Evolutionary conservation across 2,888 invertebrate species (phyloP).

Genomic region (Nomada goodeniana): DNA sequence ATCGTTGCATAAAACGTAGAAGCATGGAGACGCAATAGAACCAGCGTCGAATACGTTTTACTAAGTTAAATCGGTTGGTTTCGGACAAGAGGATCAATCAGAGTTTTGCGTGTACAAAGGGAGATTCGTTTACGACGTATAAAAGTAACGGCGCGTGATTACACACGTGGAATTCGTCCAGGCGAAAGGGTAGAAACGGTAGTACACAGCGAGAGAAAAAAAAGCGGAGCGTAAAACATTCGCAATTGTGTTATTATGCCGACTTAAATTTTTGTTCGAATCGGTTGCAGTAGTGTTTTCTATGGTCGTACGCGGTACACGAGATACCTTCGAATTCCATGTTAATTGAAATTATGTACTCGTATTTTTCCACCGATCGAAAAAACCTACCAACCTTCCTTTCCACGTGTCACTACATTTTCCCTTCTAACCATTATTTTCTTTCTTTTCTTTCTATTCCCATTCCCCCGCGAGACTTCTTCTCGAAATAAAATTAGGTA

Average conservation of each 20-base stretch:
- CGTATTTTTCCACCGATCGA: background rate
- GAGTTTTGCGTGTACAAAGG: conserved; percentile 14
- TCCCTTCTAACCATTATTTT: background rate
- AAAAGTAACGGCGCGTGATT: conserved; percentile 8
- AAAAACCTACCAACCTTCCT: background rate
- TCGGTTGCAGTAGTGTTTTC: background rate
- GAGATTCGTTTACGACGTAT: conserved; percentile 19
- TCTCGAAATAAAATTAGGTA: background rate
- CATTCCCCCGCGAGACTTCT: background rate
- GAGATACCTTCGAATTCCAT: background rate
- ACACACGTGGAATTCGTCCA: background rate
- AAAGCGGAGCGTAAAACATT: background rate
- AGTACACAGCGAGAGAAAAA: too few relatives aligned
- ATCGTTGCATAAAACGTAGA: too few relatives aligned
- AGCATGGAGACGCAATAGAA: background rate
- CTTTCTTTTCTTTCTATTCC: too few relatives aligned
- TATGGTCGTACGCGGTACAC: background rate
- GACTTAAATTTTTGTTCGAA: background rate
- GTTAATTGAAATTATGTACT: conserved; percentile 7
- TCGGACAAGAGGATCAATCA: conserved; percentile 23
- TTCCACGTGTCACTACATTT: background rate
- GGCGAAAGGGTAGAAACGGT: background rate
- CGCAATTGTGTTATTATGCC: conserved; percentile 3
- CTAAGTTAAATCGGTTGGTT: conserved; percentile 15
- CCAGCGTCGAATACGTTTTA: background rate